Evolutionary conservation across 2,888 invertebrate genomes (phyloP), one percentile per base, ranked within the genome.

Genomic region (Euplexia lucipara): DNA sequence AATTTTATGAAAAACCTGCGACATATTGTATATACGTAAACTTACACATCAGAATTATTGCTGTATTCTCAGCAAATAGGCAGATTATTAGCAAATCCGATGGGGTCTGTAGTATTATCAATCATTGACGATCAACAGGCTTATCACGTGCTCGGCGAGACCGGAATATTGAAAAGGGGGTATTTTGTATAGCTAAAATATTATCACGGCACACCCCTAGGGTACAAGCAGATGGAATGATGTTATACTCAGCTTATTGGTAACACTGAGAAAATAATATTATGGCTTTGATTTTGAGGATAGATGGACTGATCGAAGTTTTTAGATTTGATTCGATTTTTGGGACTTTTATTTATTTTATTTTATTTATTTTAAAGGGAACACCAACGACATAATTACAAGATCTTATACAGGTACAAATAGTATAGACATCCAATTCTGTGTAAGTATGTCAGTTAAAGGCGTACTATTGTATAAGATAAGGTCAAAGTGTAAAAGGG

Each of bases 171-270:
- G 60, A 78, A 60, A 14, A 14, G 44, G 20, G 22, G 41, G 54
- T 78, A 73, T 78, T 75, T 75, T 76, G 75, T 60, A 32, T 63
- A 51, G 26, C 58, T 66, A 70, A 69, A 78, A 60, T 78, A 76
- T 76, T 26, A 54, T 58, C 57, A 53, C 54, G 41, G 37, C 18
- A 3, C 34, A 30, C 51, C 57, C 76, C 37, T 5, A 14, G 60
- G 76, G 71, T 48, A 16, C 0, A 0, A 59, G 47, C 59, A 64
- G 71, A 58, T 16, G 14, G 48, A 37, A 39, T 34, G 9, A 52
- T 61, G 48, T 70, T 71, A 30, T 56, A 51, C 35, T 22, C 37
- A 47, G 56, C 42, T 66, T 57, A 67, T 67, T 75, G 48, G 37
- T 14, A 22, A 45, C 44, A 45, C 35, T 8, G 4, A 1, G 22